These are phyloP conservation scores for Apocheima hispidaria DNA, from an alignment of 2,888 invertebrate species.

Conservation along the genomic window DNA sequence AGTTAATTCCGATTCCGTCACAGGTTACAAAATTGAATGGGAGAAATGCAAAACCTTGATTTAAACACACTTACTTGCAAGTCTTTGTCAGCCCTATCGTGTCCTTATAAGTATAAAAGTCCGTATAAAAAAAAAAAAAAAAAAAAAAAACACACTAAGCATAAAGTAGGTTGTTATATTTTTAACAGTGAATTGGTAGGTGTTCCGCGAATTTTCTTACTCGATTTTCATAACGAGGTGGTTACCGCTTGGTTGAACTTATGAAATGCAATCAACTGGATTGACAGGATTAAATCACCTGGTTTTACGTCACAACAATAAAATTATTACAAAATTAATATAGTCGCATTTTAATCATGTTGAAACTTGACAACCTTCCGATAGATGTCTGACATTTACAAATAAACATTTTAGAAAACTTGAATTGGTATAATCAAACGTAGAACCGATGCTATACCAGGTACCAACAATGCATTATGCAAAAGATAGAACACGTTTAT, in stretches of 20 bases:
- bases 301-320: constrained; percentile 3
- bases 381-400: background rate
- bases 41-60: no score
- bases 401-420: no score
- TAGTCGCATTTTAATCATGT: background rate
- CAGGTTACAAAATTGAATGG: no score
- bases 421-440: no score
- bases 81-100: no score
- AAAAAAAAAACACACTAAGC: background rate
- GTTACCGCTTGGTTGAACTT: constrained; percentile 17
- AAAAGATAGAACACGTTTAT: constrained; percentile 5
- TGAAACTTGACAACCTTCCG: background rate
- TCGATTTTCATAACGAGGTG: constrained; percentile 3
- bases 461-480: background rate
- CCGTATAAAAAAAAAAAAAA: background rate
- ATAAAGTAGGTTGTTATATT: no score
- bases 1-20: no score
- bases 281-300: constrained; percentile 3
- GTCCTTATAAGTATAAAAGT: background rate
- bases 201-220: background rate
- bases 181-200: background rate
- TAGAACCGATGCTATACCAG: background rate
- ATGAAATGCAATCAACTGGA: constrained; percentile 5
- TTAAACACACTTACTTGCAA: no score
- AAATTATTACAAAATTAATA: constrained; percentile 1